Evolutionary conservation across 2,797 vertebrate species (phyloP).

Genomic region (Hemitrygon akajei): DNA sequence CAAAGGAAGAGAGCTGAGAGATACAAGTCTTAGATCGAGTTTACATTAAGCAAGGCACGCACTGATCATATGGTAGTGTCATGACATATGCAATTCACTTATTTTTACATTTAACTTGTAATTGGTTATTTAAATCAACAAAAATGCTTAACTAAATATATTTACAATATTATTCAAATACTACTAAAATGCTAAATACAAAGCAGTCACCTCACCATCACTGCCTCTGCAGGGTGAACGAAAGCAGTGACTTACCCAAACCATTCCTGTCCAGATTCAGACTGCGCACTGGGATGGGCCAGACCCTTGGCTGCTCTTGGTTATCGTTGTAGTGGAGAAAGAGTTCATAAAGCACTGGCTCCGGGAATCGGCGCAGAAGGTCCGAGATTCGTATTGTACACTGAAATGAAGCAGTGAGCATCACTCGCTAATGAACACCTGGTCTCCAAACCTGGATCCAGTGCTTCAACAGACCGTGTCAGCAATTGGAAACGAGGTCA

Average conservation of each 20-base stretch:
- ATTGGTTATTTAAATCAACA: too few relatives aligned
- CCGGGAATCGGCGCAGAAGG: constrained; percentile 41
- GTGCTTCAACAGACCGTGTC: not conserved
- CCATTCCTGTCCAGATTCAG: constrained; percentile 23
- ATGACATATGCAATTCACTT: too few relatives aligned
- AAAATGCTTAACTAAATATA: too few relatives aligned
- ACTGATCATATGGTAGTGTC: too few relatives aligned
- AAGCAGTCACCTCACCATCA: not conserved
- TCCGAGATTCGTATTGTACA: not conserved
- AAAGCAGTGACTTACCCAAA: constrained; percentile 39
- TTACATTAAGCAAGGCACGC: too few relatives aligned
- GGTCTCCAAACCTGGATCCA: not conserved
- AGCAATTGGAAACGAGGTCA: not conserved
- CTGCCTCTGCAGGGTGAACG: not conserved
- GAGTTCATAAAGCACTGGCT: constrained; percentile 42
- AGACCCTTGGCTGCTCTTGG: constrained; percentile 21
- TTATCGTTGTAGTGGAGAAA: constrained; percentile 41
- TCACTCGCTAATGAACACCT: too few relatives aligned
- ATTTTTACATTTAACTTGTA: too few relatives aligned
- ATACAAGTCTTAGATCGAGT: too few relatives aligned
- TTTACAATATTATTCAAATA: too few relatives aligned
- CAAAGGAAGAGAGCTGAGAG: too few relatives aligned
- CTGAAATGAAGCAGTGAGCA: constrained; percentile 37
- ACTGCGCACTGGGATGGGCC: constrained; percentile 42
- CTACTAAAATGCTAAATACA: too few relatives aligned